Evolutionary conservation across 2,113 vertebrate species (phyloP), one percentile per base, ranked within the genome.

Genomic region (Pitta sordida): DNA sequence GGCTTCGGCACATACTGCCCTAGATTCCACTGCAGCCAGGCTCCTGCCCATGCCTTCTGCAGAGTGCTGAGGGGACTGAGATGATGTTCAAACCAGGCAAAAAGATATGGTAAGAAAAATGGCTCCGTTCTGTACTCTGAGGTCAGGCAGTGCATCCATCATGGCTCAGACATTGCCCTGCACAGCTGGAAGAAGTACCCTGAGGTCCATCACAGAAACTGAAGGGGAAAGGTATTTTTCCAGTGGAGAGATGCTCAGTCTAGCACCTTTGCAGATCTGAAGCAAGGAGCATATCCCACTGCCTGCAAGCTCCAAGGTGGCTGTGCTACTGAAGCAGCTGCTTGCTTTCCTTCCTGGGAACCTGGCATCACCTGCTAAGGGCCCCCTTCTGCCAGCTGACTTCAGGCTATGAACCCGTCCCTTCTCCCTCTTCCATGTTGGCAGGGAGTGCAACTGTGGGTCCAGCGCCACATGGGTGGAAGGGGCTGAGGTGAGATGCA

Each of bases 391-490:
- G 69, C 21, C 71, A 60, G 71, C 14, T 0, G 1, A 59, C 32
- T 75, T 69, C 34, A 37, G 59, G 30, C 55, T 91, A 69, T 3
- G 5, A 84, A 63, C 27, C n/a, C 21, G 3, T 67, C 30, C 36
- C 29, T 86, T 24, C 49, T 80, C 15, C 59, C 29, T 2, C 0
- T 56, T 63, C 18, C 4, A 1, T 21, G 13, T 26, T 46, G 39
- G 39, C 30, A 43, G 29, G 44, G 37, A 79, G 58, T 34, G 39
- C 60, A 32, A 32, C 32, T 3, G 1, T 39, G 17, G 26, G 26
- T 69, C 68, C 1, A 2, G 59, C 21, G 51, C 46, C 9, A 3
- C 2, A 0, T 0, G 2, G 13, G n/a, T 69, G 13, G 22, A 75
- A 78, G 41, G 32, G 51, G 16, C 34, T 65, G 64, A 32, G 39